These are phyloP conservation scores for Riptortus pedestris DNA, from an alignment of 1,140 invertebrate genomes.

Conservation along the genomic window DNA sequence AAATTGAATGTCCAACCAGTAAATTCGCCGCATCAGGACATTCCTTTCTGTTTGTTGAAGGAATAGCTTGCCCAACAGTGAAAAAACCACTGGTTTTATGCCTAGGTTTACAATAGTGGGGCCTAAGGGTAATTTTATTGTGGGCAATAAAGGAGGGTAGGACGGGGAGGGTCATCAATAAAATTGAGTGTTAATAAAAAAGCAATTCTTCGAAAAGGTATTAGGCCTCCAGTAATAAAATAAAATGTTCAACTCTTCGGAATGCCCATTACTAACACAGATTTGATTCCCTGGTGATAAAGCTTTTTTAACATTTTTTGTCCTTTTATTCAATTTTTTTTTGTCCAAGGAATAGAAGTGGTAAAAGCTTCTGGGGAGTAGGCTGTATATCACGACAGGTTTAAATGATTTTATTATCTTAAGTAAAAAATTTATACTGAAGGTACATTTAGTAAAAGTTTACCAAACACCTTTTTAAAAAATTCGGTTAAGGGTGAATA, in stretches of 20 bases:
- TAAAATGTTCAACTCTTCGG: background rate
- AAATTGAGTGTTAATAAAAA: constrained; percentile 19
- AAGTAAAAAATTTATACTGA: too few species aligned
- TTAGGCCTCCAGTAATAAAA: background rate
- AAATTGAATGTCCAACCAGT: too few species aligned
- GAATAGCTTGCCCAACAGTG: background rate
- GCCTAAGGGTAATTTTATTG: constrained; percentile 3
- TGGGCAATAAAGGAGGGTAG: constrained; percentile 10
- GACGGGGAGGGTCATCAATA: constrained; percentile 1
- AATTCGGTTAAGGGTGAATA: too few species aligned
- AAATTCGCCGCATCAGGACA: too few species aligned
- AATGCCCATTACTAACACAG: constrained; percentile 8
- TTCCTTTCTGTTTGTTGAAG: background rate
- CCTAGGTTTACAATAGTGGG: background rate
- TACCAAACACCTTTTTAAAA: too few species aligned
- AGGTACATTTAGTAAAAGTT: too few species aligned
- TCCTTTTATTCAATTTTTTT: background rate
- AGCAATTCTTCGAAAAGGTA: constrained; percentile 8
- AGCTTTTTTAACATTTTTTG: background rate
- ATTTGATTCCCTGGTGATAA: background rate
- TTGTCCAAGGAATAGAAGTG: too few species aligned
- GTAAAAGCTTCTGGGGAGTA: too few species aligned
- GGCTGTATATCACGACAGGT: too few species aligned
- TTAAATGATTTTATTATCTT: too few species aligned
- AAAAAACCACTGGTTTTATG: background rate